Percentiles rank a stretch among this genome's conserved stretches.
Conservation (phyloP, 2,888 invertebrate species). For the Eupithecia abbreviata region DNA sequence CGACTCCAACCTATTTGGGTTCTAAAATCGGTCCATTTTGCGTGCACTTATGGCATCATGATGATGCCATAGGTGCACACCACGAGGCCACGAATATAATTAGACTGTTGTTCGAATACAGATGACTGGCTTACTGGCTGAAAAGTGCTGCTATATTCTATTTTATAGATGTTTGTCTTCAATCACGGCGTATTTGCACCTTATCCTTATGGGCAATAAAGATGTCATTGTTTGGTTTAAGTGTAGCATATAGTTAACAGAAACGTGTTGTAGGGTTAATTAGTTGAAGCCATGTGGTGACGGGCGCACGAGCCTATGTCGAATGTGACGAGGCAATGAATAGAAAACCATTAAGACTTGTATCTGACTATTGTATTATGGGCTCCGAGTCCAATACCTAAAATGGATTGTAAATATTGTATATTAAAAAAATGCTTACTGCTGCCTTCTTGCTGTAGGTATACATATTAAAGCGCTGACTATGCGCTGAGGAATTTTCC, state of each 20-base stretch:
- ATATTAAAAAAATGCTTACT: neutral
- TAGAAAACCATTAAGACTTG: neutral
- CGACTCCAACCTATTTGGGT: neutral
- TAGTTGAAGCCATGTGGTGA: neutral
- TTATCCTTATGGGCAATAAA: neutral
- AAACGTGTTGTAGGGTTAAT: neutral
- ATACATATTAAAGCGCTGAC: neutral
- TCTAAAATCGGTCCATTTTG: neutral
- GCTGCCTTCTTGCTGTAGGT: neutral
- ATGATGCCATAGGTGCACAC: too few relatives aligned
- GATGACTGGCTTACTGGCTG: neutral
- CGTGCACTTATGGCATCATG: neutral
- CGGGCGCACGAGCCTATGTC: neutral
- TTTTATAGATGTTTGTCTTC: neutral
- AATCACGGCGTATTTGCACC: neutral
- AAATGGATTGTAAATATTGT: neutral
- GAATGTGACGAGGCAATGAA: neutral
- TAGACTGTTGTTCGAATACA: neutral
- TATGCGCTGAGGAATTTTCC: neutral
- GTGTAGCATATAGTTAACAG: neutral
- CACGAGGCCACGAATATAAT: neutral
- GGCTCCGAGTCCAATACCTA: neutral
- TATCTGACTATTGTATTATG: neutral
- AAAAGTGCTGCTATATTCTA: neutral
- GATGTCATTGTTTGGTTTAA: constrained; percentile 1